These are phyloP conservation scores for Chaetorhynchus papuensis DNA, from an alignment of 2,113 vertebrate genomes.

Conservation along the genomic window DNA sequence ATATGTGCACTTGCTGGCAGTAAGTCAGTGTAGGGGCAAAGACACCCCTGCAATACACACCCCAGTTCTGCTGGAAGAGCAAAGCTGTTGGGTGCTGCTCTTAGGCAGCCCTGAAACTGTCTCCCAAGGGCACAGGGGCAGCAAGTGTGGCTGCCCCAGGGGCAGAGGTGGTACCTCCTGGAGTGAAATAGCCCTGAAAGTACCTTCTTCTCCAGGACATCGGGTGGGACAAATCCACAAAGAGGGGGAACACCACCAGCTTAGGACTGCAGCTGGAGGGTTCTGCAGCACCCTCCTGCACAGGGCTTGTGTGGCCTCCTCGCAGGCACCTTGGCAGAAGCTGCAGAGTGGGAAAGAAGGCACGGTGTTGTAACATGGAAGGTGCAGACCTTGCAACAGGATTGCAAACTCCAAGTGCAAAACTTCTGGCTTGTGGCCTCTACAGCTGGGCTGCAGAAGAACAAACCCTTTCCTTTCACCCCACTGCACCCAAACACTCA, in stretches of 20 bases:
- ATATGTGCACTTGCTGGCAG: background rate
- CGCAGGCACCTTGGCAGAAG: background rate
- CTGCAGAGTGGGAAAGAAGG: background rate
- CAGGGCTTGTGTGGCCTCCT: background rate
- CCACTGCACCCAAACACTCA: background rate
- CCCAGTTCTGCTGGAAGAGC: background rate
- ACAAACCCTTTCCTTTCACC: background rate
- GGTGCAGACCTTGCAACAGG: background rate
- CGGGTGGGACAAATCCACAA: background rate
- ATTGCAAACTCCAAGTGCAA: background rate
- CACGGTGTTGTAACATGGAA: rapidly evolving
- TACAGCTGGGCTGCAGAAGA: background rate
- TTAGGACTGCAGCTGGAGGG: background rate
- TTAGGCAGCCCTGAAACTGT: rapidly evolving
- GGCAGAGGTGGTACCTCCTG: background rate
- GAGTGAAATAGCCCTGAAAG: background rate
- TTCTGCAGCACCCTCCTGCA: background rate
- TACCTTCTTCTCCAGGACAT: background rate
- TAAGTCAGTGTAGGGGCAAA: background rate
- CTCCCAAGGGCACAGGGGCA: background rate
- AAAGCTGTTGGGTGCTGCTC: background rate
- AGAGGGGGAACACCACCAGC: rapidly evolving
- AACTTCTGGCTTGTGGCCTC: background rate
- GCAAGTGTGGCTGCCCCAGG: rapidly evolving
- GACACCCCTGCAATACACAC: background rate